Evolutionary conservation across 2,797 vertebrate genomes (phyloP).

Genomic region (Cyprinella venusta): DNA sequence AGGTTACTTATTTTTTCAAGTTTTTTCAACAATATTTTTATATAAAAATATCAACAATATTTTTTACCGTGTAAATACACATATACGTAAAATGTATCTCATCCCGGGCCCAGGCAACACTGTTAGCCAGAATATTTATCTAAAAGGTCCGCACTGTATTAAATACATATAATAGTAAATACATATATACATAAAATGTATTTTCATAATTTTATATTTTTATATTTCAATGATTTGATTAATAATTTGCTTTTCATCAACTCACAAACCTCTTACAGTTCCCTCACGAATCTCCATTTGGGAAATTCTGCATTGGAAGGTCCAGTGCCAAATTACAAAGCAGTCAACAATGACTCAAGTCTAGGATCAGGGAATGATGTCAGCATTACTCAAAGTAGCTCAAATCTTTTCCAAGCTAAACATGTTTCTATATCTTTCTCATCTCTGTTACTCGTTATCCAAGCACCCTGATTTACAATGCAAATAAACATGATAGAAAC

Average conservation of each 20-base stretch:
- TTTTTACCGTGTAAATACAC: no score
- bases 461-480: neutral
- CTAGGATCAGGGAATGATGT: neutral
- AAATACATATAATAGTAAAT: neutral
- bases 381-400: neutral
- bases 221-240: neutral
- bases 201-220: neutral
- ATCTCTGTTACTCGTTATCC: neutral
- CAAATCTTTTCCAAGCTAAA: neutral
- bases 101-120: no score
- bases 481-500: slow-evolving; percentile 46
- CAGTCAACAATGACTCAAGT: neutral
- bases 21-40: no score
- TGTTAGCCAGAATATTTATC: no score
- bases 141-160: no score
- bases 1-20: no score
- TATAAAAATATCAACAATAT: no score
- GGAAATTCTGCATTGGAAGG: neutral
- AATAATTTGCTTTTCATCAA: neutral
- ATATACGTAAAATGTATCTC: no score
- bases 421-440: neutral
- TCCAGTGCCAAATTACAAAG: neutral
- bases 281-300: neutral
- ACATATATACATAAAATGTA: neutral
- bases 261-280: neutral